These are phyloP conservation scores for Melieria crassipennis DNA, from an alignment of 2,888 invertebrate genomes.

Conservation along the genomic window DNA sequence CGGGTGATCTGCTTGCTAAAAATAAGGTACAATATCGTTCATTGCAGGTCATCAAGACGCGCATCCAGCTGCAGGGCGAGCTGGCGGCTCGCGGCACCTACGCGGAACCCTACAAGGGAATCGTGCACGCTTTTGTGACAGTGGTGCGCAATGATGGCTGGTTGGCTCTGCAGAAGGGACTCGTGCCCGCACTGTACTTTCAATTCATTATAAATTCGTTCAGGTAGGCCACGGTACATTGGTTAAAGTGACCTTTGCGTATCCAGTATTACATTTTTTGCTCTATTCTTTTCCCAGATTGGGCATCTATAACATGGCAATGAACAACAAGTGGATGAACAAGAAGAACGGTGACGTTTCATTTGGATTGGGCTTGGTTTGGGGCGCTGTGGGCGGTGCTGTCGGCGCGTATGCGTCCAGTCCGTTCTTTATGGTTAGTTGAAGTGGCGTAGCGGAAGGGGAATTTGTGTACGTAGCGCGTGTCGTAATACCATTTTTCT, in stretches of 20 bases:
- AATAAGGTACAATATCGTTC: neutral
- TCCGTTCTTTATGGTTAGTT: slow-evolving; percentile 82
- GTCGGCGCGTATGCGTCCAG: slow-evolving; percentile 83
- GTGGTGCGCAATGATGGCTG: slow-evolving; percentile 85
- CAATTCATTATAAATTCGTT: slow-evolving; percentile 87
- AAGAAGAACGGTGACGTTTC: slow-evolving; percentile 74
- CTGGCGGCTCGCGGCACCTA: slow-evolving; percentile 78
- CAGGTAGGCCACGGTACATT: slow-evolving; percentile 48
- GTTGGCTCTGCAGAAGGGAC: slow-evolving; percentile 80
- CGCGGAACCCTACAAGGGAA: slow-evolving; percentile 76
- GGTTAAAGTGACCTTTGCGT: neutral
- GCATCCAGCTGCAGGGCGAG: slow-evolving; percentile 90
- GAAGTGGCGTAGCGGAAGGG: neutral
- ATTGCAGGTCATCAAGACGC: slow-evolving; percentile 75
- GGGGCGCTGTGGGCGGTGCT: slow-evolving; percentile 82
- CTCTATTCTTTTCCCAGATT: slow-evolving; percentile 67
- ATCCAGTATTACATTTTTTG: neutral
- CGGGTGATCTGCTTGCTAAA: too few species aligned
- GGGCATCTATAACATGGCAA: slow-evolving; percentile 79
- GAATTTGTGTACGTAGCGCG: too few species aligned
- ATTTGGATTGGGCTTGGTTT: slow-evolving; percentile 72
- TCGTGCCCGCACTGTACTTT: slow-evolving; percentile 85
- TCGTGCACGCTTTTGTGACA: slow-evolving; percentile 80
- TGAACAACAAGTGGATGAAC: slow-evolving; percentile 72
- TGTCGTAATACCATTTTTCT: too few species aligned